These are phyloP conservation scores for Perognathus longimembris DNA, from an alignment of 2,113 vertebrate genomes.

Conservation along the genomic window DNA sequence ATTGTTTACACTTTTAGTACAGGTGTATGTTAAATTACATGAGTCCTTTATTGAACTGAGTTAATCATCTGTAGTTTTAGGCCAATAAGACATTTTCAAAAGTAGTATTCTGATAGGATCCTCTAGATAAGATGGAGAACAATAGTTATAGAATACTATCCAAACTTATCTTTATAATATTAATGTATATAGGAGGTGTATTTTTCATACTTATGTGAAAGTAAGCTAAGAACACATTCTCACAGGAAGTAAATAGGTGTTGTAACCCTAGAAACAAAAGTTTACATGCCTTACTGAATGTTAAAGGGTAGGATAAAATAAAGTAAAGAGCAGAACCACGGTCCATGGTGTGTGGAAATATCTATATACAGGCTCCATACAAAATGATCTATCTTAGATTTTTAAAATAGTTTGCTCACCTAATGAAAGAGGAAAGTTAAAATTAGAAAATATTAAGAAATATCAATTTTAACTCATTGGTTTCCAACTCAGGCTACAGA, in stretches of 20 bases:
- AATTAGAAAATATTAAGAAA: background rate
- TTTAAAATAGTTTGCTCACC: background rate
- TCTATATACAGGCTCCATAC: no score
- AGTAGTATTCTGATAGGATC: background rate
- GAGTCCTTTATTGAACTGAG: background rate
- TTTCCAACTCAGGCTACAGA: background rate
- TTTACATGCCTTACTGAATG: background rate
- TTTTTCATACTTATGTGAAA: background rate
- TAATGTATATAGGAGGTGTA: background rate
- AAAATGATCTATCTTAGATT: background rate
- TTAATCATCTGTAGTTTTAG: background rate
- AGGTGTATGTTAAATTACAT: conserved; percentile 20
- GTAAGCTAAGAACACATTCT: background rate
- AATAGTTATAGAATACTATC: background rate
- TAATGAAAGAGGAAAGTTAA: background rate
- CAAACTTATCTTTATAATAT: background rate
- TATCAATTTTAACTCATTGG: background rate
- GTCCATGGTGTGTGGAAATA: background rate
- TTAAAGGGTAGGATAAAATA: background rate
- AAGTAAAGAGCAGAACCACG: background rate
- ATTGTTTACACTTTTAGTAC: background rate
- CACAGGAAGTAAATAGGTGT: background rate
- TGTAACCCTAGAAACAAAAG: background rate
- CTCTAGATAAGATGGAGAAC: background rate
- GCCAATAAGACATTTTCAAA: background rate